Base-by-base conservation (phyloP, 2,888 invertebrate species). In the Plagiodera versicolora region DNA sequence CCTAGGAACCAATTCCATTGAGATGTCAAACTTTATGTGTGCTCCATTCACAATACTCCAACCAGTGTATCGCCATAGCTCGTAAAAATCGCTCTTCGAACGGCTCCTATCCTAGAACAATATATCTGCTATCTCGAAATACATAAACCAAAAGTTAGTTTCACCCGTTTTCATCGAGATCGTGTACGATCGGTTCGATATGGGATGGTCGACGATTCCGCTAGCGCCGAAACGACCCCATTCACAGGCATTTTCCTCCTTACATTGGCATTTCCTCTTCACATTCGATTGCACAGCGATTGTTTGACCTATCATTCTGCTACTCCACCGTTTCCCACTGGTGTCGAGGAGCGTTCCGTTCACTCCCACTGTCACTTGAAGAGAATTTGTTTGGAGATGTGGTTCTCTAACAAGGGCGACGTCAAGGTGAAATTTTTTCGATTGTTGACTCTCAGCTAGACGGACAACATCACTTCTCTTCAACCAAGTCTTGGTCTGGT, bases 241-340 rank as follows among this genome's bases (percentile, higher is more conserved):
- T 79, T 79, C 77, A 77, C 79, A 79, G 79, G 75, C 79, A 77
- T 79, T 80, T 79, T 80, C 77, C 78, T 79, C 77, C 78, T 79
- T 79, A 79, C 77, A 75, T 74, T 74, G 75, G 78, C 79, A 74
- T 79, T 80, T 79, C 80, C 79, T 76, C 73, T 80, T 80, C 78
- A 79, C 80, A 73, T 79, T 75, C 78, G 78, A 80, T 78, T 80
- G 78, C 75, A 68, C 77, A 67, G 74, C 77, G 77, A 80, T 80
- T 80, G 80, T 78, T 80, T 77, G 77, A 79, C 79, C 79, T 75
- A 78, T 78, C 78, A 74, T 77, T 75, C 72, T 65, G 56, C 67
- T 66, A 67, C 65, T 68, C 67, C 67, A 67, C 55, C 61, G 66
- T 65, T 66, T 66, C 62, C 65, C 66, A 66, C 60, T 61, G n/a